Conservation (phyloP, 2,888 invertebrate species). For the Theretra japonica region DNA sequence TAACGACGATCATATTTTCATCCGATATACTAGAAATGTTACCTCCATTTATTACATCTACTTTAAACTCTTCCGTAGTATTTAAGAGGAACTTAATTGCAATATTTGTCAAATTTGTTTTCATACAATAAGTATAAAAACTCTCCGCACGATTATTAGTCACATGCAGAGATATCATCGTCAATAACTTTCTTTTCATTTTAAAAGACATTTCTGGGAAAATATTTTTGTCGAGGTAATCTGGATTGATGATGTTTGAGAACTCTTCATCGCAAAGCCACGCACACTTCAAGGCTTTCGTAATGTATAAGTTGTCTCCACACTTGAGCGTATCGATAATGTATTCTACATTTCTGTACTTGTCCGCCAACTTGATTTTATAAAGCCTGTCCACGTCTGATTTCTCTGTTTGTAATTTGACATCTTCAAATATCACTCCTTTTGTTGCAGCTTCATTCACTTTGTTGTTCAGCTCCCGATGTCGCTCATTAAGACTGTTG, state of each 20-base stretch:
- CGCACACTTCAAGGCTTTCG: constrained; percentile 60
- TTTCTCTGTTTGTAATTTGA: constrained; percentile 47
- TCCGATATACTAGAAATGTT: constrained; percentile 17
- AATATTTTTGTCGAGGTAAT: constrained; percentile 57
- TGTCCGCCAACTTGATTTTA: constrained; percentile 68
- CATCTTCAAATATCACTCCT: constrained; percentile 46
- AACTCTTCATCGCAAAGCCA: constrained; percentile 61
- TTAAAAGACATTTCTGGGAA: constrained; percentile 67
- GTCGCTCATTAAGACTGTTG: constrained; percentile 53
- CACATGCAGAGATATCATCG: constrained; percentile 50
- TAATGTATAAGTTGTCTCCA: constrained; percentile 61
- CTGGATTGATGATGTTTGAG: constrained; percentile 53
- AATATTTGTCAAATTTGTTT: constrained; percentile 44
- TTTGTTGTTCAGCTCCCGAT: constrained; percentile 54
- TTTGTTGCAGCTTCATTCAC: constrained; percentile 49
- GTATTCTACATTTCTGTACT: constrained; percentile 58
- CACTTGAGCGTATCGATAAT: constrained; percentile 61
- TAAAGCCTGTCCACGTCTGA: constrained; percentile 63
- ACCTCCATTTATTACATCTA: constrained; percentile 45
- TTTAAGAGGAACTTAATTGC: constrained; percentile 60
- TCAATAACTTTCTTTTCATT: constrained; percentile 63
- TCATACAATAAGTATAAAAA: constrained; percentile 61
- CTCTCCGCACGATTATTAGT: constrained; percentile 50
- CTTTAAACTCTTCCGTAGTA: constrained; percentile 57
- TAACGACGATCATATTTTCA: constrained; percentile 44